Evolutionary conservation across 1,140 invertebrate species (phyloP).

Genomic region (Agrypnia vestita): DNA sequence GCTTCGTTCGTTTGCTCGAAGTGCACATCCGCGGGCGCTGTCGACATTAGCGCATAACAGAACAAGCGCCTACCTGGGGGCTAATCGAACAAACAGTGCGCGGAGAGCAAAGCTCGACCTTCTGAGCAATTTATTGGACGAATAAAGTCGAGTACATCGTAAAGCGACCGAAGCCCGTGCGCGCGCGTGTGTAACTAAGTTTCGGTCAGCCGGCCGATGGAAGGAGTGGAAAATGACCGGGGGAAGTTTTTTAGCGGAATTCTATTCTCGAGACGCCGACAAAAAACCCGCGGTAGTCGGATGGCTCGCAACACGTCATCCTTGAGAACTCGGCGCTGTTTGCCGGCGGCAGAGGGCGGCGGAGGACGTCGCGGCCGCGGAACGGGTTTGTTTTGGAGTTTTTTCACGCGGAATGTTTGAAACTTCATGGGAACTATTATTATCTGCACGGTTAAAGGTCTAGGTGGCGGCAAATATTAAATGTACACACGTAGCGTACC

Average conservation of each 20-base stretch:
- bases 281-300: background rate
- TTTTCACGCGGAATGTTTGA: too few relatives aligned
- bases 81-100: conserved; percentile 19
- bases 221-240: conserved; percentile 20
- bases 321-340: conserved; percentile 32
- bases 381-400: too few relatives aligned
- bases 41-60: conserved; percentile 26
- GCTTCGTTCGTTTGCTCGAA: conserved; percentile 12
- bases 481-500: too few relatives aligned
- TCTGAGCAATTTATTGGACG: conserved; percentile 38
- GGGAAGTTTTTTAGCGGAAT: conserved; percentile 40
- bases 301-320: conserved; percentile 14
- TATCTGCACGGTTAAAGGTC: too few relatives aligned
- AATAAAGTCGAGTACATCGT: conserved; percentile 38
- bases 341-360: background rate
- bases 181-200: conserved; percentile 39
- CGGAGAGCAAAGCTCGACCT: conserved; percentile 10
- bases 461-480: too few relatives aligned
- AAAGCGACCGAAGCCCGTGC: conserved; percentile 32
- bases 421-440: too few relatives aligned
- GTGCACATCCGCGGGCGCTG: background rate
- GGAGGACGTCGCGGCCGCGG: background rate
- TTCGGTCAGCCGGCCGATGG: conserved; percentile 12
- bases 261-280: conserved; percentile 7
- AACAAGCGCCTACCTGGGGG: conserved; percentile 15